These are phyloP conservation scores for Labrus mixtus DNA, from an alignment of 2,113 vertebrate genomes.

Conservation along the genomic window DNA sequence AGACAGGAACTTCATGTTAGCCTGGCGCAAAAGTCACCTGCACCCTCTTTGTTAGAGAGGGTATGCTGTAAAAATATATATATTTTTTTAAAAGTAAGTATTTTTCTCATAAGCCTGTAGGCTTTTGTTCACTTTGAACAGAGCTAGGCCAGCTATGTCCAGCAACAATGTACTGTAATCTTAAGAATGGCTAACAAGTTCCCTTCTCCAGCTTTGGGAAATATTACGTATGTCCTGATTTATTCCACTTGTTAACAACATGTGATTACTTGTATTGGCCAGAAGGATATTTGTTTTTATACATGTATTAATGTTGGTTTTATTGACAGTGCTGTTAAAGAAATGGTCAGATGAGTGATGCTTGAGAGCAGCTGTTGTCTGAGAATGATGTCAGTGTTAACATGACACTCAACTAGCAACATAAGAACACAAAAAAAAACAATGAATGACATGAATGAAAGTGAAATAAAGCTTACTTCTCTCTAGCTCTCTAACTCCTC, in stretches of 20 bases:
- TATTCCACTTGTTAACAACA: neutral
- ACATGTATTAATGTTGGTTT: neutral
- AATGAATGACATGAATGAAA: neutral
- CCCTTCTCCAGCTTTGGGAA: no score
- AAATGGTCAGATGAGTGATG: neutral
- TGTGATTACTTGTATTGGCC: neutral
- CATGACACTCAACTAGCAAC: neutral
- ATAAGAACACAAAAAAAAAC: neutral
- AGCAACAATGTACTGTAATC: no score
- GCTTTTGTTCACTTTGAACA: no score
- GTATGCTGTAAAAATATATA: no score
- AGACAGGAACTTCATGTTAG: no score
- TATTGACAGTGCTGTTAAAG: neutral
- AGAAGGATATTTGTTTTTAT: neutral
- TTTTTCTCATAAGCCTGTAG: no score
- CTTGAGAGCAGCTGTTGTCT: neutral
- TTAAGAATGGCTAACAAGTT: no score
- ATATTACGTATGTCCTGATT: neutral
- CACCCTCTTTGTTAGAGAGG: no score
- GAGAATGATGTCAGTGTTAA: neutral
- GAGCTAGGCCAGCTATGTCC: no score
- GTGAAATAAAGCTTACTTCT: no score
- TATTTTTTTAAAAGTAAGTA: no score
- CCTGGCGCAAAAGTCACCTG: no score
- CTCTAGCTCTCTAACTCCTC: slow-evolving; percentile 1